Base-by-base conservation (phyloP, 1,140 invertebrate species). In the Drosophila suzukii region DNA sequence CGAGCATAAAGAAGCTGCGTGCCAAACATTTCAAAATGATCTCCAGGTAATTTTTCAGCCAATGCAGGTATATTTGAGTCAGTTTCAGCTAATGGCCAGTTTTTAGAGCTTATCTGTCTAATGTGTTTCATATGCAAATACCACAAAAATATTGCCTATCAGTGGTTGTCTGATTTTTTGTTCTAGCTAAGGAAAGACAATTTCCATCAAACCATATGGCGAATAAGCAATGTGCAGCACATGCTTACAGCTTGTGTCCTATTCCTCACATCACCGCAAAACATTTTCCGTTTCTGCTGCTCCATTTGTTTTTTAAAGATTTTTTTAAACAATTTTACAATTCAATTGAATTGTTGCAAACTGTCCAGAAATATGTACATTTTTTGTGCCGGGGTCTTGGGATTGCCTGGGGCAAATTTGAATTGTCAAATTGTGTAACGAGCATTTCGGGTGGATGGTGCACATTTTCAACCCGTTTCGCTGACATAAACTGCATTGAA, bases 401-500 rank as follows among this genome's bases (percentile, higher is more conserved):
- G 38, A 38, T 47, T 44, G 68, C 82, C 75, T 43, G 49, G 44
- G 67, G 83, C 75, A 73, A 72, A 89, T 88, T 86, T 79, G 75
- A 86, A 86, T 80, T 89, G 79, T 79, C 84, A 89, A 79, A 86
- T 80, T 84, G 27, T 89, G 74, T 89, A 89, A 89, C 75, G 63
- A 83, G 80, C 54, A 78, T 68, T 79, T 46, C 38, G 41, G 32
- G 7, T 34, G 32, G 32, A 10, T 27, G 12, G 46, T 66, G 82
- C 44, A 56, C 73, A 59, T 68, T 85, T 50, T 44, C 41, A 51
- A 54, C 32, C 75, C 58, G 53, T 86, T 86, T 75, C 84, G 79
- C 84, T 84, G 84, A 89, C 76, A 88, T 89, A 75, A 88, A 89
- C 84, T 89, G 84, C 84, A 88, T 84, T 88, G 84, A 77, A 89